Conservation (phyloP, 2,113 vertebrate species). For the Myiagra hebetior region DNA sequence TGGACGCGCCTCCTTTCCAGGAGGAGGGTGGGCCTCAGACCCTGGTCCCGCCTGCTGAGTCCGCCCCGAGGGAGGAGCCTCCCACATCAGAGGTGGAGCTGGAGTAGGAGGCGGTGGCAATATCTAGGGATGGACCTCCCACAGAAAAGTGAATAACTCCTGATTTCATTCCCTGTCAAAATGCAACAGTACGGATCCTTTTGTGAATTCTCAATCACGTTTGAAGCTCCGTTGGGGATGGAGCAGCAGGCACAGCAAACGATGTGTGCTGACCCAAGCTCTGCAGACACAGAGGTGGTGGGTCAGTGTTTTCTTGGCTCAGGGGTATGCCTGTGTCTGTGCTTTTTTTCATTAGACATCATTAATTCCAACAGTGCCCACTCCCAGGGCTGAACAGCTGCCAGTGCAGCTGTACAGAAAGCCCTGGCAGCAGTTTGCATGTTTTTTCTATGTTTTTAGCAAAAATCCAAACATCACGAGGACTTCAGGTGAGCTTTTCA, state of each 20-base stretch:
- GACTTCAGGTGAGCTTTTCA: not conserved
- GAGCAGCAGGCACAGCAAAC: not conserved
- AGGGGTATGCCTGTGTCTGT: not conserved
- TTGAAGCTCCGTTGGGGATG: accelerated
- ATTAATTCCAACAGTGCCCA: not conserved
- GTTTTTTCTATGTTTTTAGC: not conserved
- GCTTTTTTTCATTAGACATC: not conserved
- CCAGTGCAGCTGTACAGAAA: not conserved
- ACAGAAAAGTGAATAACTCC: not conserved
- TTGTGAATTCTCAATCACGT: not conserved
- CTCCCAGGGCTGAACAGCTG: not conserved
- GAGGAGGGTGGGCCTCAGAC: no score
- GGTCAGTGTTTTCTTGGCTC: accelerated
- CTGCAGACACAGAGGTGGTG: not conserved
- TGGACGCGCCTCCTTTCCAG: no score
- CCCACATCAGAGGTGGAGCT: no score
- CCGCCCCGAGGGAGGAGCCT: no score
- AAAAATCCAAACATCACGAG: not conserved
- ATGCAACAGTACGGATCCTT: not conserved
- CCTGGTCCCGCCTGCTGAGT: no score
- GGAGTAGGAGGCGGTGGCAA: no score
- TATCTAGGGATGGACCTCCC: no score
- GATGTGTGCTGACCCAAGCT: accelerated
- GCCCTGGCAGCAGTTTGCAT: not conserved
- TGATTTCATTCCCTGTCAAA: not conserved